Conservation (phyloP, 2,888 invertebrate genomes). For the Diabrotica balteata region DNA sequence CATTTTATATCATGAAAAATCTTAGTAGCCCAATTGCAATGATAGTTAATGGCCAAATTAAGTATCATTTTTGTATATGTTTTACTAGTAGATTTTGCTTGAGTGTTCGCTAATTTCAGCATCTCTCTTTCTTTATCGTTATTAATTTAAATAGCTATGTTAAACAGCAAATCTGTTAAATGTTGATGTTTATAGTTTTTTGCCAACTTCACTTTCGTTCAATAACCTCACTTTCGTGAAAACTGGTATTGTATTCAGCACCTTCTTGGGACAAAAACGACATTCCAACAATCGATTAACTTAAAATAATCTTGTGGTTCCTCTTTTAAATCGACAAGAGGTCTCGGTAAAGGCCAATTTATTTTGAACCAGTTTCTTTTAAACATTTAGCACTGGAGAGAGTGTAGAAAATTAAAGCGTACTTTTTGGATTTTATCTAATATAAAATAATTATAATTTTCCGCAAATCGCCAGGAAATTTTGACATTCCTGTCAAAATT, state of each 20-base stretch:
- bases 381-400: constrained; percentile 1
- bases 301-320: constrained; percentile 12
- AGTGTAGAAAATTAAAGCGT: background rate
- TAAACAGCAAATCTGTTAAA: background rate
- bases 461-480: no score
- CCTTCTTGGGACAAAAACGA: constrained; percentile 3
- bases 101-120: no score
- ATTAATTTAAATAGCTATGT: no score
- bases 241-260: constrained; percentile 8
- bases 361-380: constrained; percentile 4
- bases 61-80: no score
- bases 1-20: no score
- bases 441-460: no score
- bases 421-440: no score
- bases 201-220: constrained; percentile 8
- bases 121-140: no score
- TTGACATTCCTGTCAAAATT: no score
- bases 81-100: no score
- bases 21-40: no score
- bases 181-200: background rate
- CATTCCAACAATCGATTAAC: constrained; percentile 2
- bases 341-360: constrained; percentile 7
- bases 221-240: constrained; percentile 4
- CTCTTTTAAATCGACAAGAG: constrained; percentile 7
- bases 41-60: no score